Conservation (phyloP, 1,140 invertebrate species). For the Stegodyphus dumicola region DNA sequence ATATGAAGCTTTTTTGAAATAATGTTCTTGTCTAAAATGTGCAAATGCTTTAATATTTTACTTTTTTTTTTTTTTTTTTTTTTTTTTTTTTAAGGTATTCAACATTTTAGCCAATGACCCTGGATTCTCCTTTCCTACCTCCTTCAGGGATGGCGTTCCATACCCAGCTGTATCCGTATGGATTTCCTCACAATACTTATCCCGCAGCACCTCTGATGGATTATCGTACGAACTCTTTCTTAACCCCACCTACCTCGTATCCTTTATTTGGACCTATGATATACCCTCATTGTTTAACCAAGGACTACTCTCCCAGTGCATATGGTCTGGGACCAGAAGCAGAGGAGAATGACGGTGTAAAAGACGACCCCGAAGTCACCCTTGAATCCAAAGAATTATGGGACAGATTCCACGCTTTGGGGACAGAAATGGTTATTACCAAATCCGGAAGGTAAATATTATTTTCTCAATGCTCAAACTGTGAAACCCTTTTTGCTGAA, state of each 20-base stretch:
- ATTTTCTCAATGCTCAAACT: too few species aligned
- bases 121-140: slow-evolving; percentile 28
- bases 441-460: slow-evolving; percentile 92
- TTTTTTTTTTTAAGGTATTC: background rate
- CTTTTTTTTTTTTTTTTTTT: background rate
- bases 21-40: too few species aligned
- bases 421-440: slow-evolving; percentile 99
- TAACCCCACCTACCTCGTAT: background rate
- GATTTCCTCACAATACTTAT: background rate
- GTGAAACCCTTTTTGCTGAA: too few species aligned
- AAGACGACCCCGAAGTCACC: slow-evolving; percentile 96
- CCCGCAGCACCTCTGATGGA: slow-evolving; percentile 33
- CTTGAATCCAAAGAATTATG: slow-evolving; percentile 97
- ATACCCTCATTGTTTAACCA: slow-evolving; percentile 2
- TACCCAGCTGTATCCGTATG: slow-evolving; percentile 1
- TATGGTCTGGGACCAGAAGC: background rate
- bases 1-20: too few species aligned
- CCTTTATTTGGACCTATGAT: slow-evolving; percentile 6
- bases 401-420: slow-evolving; percentile 98
- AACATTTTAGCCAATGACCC: slow-evolving; percentile 15
- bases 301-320: slow-evolving; percentile 1
- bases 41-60: too few species aligned
- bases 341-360: slow-evolving; percentile 89
- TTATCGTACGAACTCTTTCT: slow-evolving; percentile 48
- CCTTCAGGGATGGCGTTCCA: slow-evolving; percentile 44